Evolutionary conservation across 2,113 vertebrate genomes (phyloP).

Genomic region (Trematomus loennbergii): DNA sequence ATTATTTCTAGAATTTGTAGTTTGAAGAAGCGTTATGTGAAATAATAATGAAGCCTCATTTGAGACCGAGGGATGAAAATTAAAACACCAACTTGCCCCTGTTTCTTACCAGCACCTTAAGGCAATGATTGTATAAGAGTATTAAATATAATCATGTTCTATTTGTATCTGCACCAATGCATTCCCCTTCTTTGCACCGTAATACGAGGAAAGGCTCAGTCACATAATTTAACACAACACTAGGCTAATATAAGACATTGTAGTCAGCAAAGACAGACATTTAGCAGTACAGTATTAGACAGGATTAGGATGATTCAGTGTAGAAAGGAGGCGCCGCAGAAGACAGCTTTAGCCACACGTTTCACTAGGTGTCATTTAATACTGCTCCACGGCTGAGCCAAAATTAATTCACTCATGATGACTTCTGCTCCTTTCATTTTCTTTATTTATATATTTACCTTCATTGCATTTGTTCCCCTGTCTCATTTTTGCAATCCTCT

Average conservation of each 20-base stretch:
- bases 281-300: slow-evolving; percentile 67
- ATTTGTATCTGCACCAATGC: slow-evolving; percentile 36
- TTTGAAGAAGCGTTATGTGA: neutral
- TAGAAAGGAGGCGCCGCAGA: slow-evolving; percentile 58
- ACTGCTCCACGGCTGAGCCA: slow-evolving; percentile 44
- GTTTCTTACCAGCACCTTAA: neutral
- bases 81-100: neutral
- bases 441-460: slow-evolving; percentile 61
- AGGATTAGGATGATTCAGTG: slow-evolving; percentile 73
- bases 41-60: neutral
- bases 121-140: neutral
- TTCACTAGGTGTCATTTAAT: slow-evolving; percentile 75
- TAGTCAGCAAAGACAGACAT: slow-evolving; percentile 56
- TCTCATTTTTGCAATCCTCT: slow-evolving; percentile 26
- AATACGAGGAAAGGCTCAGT: slow-evolving; percentile 35
- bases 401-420: slow-evolving; percentile 66
- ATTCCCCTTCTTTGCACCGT: slow-evolving; percentile 25
- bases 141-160: slow-evolving; percentile 35
- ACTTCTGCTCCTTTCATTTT: slow-evolving; percentile 53
- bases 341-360: slow-evolving; percentile 72
- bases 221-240: slow-evolving; percentile 65
- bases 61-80: neutral
- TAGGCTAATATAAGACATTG: slow-evolving; percentile 47
- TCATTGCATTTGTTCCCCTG: slow-evolving; percentile 19
- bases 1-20: neutral